phyloP scores from a whole-genome alignment of 2,113 vertebrate species.

The Tetraodon nigroviridis region DNA sequence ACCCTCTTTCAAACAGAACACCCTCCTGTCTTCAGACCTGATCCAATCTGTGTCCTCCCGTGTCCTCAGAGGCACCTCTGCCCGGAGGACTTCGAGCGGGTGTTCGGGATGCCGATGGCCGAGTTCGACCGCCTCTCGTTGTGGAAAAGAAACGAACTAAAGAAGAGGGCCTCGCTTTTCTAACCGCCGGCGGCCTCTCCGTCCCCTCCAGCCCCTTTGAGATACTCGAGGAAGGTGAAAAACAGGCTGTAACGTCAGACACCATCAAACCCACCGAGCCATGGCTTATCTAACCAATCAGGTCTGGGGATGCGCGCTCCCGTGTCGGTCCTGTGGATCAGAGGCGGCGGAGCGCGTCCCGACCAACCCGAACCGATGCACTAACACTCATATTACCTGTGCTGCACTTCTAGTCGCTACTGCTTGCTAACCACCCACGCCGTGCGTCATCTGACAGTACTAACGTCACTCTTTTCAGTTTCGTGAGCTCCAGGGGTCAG shows the following conservation, averaged over 20 bases:
- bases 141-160: conserved; percentile 93
- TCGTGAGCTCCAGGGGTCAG: not conserved
- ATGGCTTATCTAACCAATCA: conserved; percentile 25
- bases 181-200: conserved; percentile 66
- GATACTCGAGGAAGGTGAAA: conserved; percentile 25
- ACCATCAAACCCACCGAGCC: not conserved
- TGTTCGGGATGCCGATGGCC: conserved; percentile 83
- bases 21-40: not conserved
- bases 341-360: no score
- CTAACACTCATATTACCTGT: conserved; percentile 36
- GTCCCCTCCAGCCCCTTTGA: conserved; percentile 3
- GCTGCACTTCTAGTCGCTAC: conserved; percentile 42
- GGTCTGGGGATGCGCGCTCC: not conserved
- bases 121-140: conserved; percentile 88
- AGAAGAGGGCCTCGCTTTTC: conserved; percentile 92
- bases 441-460: not conserved
- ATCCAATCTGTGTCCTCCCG: not conserved
- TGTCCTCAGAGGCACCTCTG: conserved; percentile 80
- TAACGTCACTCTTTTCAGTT: conserved; percentile 4
- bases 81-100: conserved; percentile 79
- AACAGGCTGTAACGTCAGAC: not conserved
- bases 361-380: conserved; percentile 34
- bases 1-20: no score
- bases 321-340: conserved; percentile 9
- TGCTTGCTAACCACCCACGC: conserved; percentile 36